A percentile compares a stretch with the other conserved stretches of the same genome.
Evolutionary conservation across 1,140 invertebrate genomes (phyloP).

Genomic region (Dermatophagoides farinae): DNA sequence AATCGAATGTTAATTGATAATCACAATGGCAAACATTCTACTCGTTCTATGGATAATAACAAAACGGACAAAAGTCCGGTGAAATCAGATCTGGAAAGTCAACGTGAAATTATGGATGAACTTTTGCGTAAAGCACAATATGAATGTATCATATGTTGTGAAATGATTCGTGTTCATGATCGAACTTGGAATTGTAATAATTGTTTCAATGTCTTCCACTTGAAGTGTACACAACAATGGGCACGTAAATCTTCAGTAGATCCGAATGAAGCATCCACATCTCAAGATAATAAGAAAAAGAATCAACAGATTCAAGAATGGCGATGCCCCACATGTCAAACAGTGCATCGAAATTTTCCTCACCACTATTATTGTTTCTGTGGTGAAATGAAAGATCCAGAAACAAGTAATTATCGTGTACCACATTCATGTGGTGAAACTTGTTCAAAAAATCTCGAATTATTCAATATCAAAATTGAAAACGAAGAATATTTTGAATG

Average conservation of each 20-base stretch:
- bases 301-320: conserved; percentile 42
- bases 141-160: conserved; percentile 84
- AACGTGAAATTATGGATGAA: conserved; percentile 16
- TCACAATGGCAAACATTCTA: too few species aligned
- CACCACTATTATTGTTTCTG: conserved; percentile 60
- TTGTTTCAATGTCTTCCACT: conserved; percentile 68
- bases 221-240: conserved; percentile 77
- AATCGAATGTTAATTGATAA: too few species aligned
- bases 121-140: conserved; percentile 26
- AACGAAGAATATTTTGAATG: conserved; percentile 31
- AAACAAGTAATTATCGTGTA: conserved; percentile 41
- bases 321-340: conserved; percentile 80
- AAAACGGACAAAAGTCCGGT: too few species aligned
- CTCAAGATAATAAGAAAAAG: conserved; percentile 33
- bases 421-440: conserved; percentile 74
- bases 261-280: not conserved
- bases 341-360: conserved; percentile 42
- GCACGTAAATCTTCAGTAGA: conserved; percentile 27
- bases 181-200: conserved; percentile 69
- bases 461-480: conserved; percentile 18
- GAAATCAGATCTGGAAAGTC: not conserved
- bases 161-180: conserved; percentile 50
- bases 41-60: too few species aligned
- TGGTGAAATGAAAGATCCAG: conserved; percentile 47
- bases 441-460: conserved; percentile 37